Evolutionary conservation across 2,113 vertebrate genomes (phyloP), one percentile per base, ranked within the genome.

Genomic region (Hylia prasina): DNA sequence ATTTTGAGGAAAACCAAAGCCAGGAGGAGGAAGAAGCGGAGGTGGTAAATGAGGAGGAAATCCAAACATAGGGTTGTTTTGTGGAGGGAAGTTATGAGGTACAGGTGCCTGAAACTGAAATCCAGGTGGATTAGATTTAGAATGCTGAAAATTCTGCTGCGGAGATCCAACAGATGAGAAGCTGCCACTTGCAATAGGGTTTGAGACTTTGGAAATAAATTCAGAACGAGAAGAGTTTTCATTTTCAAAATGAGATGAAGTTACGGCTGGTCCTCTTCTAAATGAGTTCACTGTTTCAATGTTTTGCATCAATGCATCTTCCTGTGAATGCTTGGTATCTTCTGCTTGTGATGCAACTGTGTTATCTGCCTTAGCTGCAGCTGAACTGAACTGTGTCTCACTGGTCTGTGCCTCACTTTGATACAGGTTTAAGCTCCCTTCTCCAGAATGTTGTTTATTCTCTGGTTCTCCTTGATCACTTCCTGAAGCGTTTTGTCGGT

Each of bases 21-120:
- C 97, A 64, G 98, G 97, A 91, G 98, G 98, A 91, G 98, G 97
- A 79, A 98, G 98, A 83, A 98, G 96, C 0, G 98, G 98, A 79
- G 98, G 98, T 37, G 98, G 98, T 84, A 98, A 97, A 89, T 98
- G 98, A 75, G 98, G 97, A 39, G 98, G 98, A 73, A 98, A 98
- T 47, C 98, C 97, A 97, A 98, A 98, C 89, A 98, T 93, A 17
- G 97, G 88, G 84, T 70, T 95, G 89, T 82, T 96, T 70, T 98
- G 96, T 39, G 96, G 96, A 40, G 98, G 96, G 30, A 98, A 97
- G 78, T 94, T 98, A 60, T 94, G 97, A 80, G 89, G 87, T 12
- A 96, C 93, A 58, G 88, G 94, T 18, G 97, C 93, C 64, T 98
- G 97, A 82, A 97, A 98, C 47, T 97, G 98, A 96, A 98, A 98